Evolutionary conservation across 2,888 invertebrate genomes (phyloP).

Genomic region (Harpagoxenus sublaevis): DNA sequence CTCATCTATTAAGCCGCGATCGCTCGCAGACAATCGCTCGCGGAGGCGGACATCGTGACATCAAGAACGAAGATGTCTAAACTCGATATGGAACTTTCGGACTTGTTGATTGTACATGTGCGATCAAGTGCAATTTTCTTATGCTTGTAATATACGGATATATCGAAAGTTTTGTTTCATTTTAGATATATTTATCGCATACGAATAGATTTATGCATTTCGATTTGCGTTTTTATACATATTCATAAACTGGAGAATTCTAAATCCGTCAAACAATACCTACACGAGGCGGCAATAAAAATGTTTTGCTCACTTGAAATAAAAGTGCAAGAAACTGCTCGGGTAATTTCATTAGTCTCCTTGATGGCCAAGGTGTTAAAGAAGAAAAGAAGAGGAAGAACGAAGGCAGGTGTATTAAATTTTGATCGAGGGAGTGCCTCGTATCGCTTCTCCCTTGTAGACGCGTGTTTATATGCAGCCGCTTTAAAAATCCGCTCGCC

Average conservation of each 20-base stretch:
- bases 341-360: constrained; percentile 13
- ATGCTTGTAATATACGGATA: neutral
- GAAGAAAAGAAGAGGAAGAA: neutral
- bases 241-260: neutral
- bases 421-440: constrained; percentile 57
- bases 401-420: constrained; percentile 19
- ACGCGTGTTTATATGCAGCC: constrained; percentile 48
- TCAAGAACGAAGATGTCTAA: neutral
- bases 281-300: neutral
- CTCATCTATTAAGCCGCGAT: constrained; percentile 20
- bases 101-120: neutral
- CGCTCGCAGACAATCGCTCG: neutral
- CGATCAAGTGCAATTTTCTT: neutral
- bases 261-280: neutral
- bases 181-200: neutral
- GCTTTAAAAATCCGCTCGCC: constrained; percentile 69
- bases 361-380: constrained; percentile 28
- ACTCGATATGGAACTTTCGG: neutral
- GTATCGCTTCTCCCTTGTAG: constrained; percentile 27
- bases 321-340: neutral
- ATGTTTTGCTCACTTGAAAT: neutral
- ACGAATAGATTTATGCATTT: neutral
- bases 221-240: neutral
- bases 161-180: neutral
- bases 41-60: neutral